These are phyloP conservation scores for Alloscopus bannaensis DNA, from an alignment of 2,888 invertebrate species.

Conservation along the genomic window DNA sequence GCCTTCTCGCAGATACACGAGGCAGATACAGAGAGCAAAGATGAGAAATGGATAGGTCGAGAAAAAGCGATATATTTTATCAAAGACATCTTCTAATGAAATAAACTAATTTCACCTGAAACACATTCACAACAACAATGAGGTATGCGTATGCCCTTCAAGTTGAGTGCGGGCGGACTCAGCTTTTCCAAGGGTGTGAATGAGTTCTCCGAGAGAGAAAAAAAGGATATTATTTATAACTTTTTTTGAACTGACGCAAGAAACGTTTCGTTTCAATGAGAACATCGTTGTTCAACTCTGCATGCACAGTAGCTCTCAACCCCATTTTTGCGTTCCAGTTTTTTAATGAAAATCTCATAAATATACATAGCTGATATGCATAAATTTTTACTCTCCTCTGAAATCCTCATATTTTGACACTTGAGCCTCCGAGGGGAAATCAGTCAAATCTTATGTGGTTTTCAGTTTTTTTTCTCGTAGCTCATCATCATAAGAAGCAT, in stretches of 20 bases:
- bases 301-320: conserved; percentile 32
- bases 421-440: conserved; percentile 37
- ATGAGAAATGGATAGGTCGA: no score
- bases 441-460: not conserved
- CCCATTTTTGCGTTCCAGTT: conserved; percentile 25
- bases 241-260: no score
- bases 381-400: conserved; percentile 28
- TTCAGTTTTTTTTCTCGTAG: not conserved
- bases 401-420: conserved; percentile 36
- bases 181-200: conserved; percentile 44
- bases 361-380: conserved; percentile 55
- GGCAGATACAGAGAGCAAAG: no score
- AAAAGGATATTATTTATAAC: no score
- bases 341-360: conserved; percentile 43
- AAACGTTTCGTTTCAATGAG: conserved; percentile 13
- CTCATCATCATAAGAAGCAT: no score
- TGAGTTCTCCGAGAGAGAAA: no score
- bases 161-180: not conserved
- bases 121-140: not conserved
- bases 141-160: not conserved
- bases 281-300: no score
- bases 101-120: conserved; percentile 9
- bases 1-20: no score
- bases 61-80: conserved; percentile 10
- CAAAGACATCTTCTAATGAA: conserved; percentile 22